Base-by-base conservation (phyloP, 2,113 vertebrate genomes). In the Tricholaema leucomelas region DNA sequence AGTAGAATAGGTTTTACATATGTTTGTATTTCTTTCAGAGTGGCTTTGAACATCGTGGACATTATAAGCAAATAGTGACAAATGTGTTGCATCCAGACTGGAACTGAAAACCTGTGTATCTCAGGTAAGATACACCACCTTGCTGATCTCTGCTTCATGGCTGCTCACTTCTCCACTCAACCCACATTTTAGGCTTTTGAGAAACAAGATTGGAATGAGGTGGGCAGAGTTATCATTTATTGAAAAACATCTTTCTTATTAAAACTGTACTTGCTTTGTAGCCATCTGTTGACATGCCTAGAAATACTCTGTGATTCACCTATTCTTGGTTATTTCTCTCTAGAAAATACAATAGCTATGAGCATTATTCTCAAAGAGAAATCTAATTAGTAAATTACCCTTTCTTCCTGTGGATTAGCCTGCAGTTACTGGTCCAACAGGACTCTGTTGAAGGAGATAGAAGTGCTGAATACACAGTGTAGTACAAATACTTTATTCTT, bases 401-500 rank as follows among this genome's bases (percentile, higher is more conserved):
- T 77, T 85, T 74, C 58, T 85, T 93, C 48, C 55, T 15, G 10
- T 69, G 65, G 25, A 24, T 86, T 79, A 70, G 69, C 58, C 66
- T 91, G 54, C 55, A 65, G 50, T 63, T 87, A 48, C 46, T 11
- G 2, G 46, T 81, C 25, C 77, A 55, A 30, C 23, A 84, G 71
- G 33, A 54, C 54, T 91, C 59, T 70, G 28, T 23, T 44, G 50
- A 91, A 79, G 50, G n/a, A 35, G 28, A n/a, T 72, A 16, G n/a
- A 90, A 95, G 21, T 81, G 74, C 79, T 82, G 72, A 92, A 91
- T 89, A 31, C 55, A 81, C 58, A 78, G 59, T 87, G 74, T 83
- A 54, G 56, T 52, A 35, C 63, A 92, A 90, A 77, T 91, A 85
- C 42, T 94, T 94, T 92, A 86, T 90, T 91, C 50, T 78, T 5